phyloP scores from a whole-genome alignment of 2,888 invertebrate species.

The Sepioteuthis lessoniana region DNA sequence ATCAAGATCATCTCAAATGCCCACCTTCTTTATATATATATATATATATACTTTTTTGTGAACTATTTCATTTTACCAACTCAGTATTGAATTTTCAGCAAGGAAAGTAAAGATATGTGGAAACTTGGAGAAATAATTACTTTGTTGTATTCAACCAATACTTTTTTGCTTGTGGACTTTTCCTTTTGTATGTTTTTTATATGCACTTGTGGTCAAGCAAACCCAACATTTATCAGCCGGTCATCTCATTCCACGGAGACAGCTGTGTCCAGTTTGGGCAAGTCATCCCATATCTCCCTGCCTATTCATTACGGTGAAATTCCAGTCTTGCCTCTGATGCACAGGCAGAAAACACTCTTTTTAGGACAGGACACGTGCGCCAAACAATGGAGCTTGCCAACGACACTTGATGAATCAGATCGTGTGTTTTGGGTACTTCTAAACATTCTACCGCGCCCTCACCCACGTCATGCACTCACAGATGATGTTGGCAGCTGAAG shows the following conservation, averaged over 20 bases:
- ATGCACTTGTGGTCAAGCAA: not conserved
- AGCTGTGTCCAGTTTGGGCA: not conserved
- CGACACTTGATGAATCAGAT: not conserved
- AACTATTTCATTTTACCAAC: not conserved
- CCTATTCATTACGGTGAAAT: not conserved
- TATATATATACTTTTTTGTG: no score
- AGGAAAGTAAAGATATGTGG: not conserved
- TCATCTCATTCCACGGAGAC: not conserved
- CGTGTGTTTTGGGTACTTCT: not conserved
- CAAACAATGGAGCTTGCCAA: not conserved
- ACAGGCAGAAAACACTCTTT: not conserved
- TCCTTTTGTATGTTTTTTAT: not conserved
- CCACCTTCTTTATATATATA: no score
- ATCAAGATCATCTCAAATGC: no score
- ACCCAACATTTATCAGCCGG: not conserved
- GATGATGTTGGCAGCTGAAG: not conserved
- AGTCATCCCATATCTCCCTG: not conserved
- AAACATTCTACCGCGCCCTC: not conserved
- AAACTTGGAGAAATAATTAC: not conserved
- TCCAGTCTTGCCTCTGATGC: not conserved
- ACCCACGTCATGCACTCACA: not conserved
- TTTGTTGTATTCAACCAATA: not conserved
- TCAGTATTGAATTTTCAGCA: not conserved
- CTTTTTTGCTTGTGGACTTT: not conserved
- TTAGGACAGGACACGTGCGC: not conserved